Base-by-base conservation (phyloP, 2,888 invertebrate species). In the Melikaiella ostensackeni region DNA sequence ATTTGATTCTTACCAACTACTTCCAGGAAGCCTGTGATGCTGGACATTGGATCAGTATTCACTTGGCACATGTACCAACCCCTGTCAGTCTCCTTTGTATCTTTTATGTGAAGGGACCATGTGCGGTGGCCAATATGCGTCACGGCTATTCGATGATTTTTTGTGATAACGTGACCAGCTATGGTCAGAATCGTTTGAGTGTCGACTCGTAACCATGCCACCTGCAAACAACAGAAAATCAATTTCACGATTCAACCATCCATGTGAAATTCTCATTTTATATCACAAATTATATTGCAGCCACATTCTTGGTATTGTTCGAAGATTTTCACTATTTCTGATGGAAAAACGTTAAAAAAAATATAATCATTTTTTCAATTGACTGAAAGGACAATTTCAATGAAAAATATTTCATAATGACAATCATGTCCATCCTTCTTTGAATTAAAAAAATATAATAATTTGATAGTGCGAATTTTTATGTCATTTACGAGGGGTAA, bases 31-130 rank as follows among this genome's bases (percentile, higher is more conserved):
- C 93, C 92, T 74, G 91, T 90, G 84, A 92, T 92, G 84, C 91
- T 92, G 83, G 92, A 92, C 93, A 93, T 93, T 24, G 93, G 93
- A 79, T 92, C 92, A 27, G 92, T 93, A 85, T 93, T 93, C 27
- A 91, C 89, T 76, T 80, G 82, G 82, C 91, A 91, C 91, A 91
- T 91, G 86, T 91, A 91, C 90, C 91, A 92, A 76, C 93, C 93
- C 70, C 91, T 89, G 85, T 93, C 93, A 46, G 90, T 86, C 80
- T 92, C 92, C 80, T 90, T 90, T 76, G 93, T 93, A 82, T 92
- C 92, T 80, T 87, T 90, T 83, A 93, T 92, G 83, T 92, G 92
- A 16, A 93, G 90, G 64, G 91, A 92, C 92, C 92, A 93, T 64
- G 91, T 91, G 79, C 92, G 92, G 82, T 92, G 92, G 77, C 91